These are phyloP conservation scores for Amniataba percoides DNA, from an alignment of 2,797 vertebrate genomes.

Conservation along the genomic window DNA sequence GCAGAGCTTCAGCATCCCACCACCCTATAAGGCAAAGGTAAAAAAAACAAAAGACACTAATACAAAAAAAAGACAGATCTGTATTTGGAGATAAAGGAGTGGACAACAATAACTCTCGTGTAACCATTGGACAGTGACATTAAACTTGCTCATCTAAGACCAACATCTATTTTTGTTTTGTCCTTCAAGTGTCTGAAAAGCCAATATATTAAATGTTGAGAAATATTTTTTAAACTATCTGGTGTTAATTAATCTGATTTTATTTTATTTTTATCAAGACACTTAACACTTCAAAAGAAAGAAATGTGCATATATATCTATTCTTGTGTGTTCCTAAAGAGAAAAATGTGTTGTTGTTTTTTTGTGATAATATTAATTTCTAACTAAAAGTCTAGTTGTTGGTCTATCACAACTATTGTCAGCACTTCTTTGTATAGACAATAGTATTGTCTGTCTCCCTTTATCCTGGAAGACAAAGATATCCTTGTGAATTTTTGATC, in stretches of 20 bases:
- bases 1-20: conserved; percentile 32
- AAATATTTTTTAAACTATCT: not conserved
- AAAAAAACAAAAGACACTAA: conserved; percentile 43
- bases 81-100: conserved; percentile 67
- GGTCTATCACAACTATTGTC: not conserved
- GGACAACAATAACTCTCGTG: conserved; percentile 40
- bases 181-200: conserved; percentile 13
- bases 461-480: conserved; percentile 66
- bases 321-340: not conserved
- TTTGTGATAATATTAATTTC: conserved; percentile 2
- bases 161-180: conserved; percentile 48
- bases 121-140: conserved; percentile 27
- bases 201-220: not conserved
- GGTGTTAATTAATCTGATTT: not conserved
- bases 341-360: not conserved
- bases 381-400: not conserved
- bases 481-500: conserved; percentile 59
- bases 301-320: not conserved
- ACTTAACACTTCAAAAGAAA: too few relatives aligned
- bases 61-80: conserved; percentile 49
- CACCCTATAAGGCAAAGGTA: conserved; percentile 35
- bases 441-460: conserved; percentile 31
- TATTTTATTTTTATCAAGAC: too few relatives aligned
- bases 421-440: not conserved
- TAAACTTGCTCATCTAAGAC: conserved; percentile 18